These are phyloP conservation scores for Gracilinanus agilis DNA, from an alignment of 2,113 vertebrate genomes.

Conservation along the genomic window DNA sequence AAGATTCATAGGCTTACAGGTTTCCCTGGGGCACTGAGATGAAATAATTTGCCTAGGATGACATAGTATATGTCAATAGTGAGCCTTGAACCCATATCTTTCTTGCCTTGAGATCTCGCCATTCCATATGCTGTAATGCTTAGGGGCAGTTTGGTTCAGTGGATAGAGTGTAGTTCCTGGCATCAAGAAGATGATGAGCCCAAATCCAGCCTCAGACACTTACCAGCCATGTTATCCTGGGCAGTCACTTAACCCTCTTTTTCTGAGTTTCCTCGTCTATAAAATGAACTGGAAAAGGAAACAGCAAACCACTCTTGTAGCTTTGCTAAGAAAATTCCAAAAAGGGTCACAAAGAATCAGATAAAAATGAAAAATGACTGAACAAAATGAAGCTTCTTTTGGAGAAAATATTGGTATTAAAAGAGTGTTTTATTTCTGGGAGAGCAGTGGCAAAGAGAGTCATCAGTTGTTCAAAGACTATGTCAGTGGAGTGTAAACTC, in stretches of 20 bases:
- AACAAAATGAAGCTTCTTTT: not conserved
- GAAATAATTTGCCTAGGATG: not conserved
- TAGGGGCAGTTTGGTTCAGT: no score
- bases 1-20: not conserved
- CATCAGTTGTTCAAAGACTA: not conserved
- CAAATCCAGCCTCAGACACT: no score
- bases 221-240: no score
- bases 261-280: no score
- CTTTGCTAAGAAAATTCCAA: no score
- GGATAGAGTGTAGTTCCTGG: no score
- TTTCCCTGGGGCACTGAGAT: not conserved
- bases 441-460: not conserved
- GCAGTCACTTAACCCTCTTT: no score
- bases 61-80: not conserved
- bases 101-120: not conserved
- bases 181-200: no score
- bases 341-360: no score
- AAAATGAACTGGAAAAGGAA: no score
- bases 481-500: not conserved
- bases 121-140: not conserved
- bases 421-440: not conserved
- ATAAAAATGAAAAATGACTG: no score
- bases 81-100: not conserved
- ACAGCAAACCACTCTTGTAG: no score
- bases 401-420: not conserved